phyloP scores from a whole-genome alignment of 2,888 invertebrate genomes.

The Volucella inflata region DNA sequence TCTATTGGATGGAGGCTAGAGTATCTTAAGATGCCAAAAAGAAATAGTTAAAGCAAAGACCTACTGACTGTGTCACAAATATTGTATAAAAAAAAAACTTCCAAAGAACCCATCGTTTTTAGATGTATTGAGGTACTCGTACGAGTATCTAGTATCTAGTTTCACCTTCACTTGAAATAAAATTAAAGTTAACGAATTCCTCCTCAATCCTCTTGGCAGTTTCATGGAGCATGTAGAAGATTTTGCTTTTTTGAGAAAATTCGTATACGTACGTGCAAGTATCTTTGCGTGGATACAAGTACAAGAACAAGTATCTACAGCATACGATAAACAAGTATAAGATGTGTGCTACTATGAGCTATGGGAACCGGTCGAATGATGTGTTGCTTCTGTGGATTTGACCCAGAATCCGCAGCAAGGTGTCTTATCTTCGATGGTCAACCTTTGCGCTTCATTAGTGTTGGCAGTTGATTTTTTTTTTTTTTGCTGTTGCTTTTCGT shows the following conservation, averaged over 20 bases:
- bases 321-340: constrained; percentile 5
- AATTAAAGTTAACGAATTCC: constrained; percentile 52
- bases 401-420: constrained; percentile 58
- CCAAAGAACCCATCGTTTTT: constrained; percentile 34
- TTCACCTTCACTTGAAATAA: constrained; percentile 64
- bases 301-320: constrained; percentile 18
- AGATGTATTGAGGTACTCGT: not conserved
- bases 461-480: constrained; percentile 26
- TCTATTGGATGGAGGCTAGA: not conserved
- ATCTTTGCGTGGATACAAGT: not conserved
- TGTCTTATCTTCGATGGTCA: constrained; percentile 48
- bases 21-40: constrained; percentile 18
- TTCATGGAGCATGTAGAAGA: constrained; percentile 23
- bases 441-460: constrained; percentile 9
- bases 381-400: constrained; percentile 65
- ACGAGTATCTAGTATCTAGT: constrained; percentile 57
- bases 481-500: constrained; percentile 21
- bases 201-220: constrained; percentile 2
- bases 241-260: constrained; percentile 48
- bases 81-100: constrained; percentile 14
- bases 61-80: constrained; percentile 21
- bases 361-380: constrained; percentile 68
- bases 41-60: constrained; percentile 26
- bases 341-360: constrained; percentile 60
- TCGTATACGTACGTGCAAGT: constrained; percentile 13